Base-by-base conservation (phyloP, 2,888 invertebrate genomes). In the Piscicola geometra region DNA sequence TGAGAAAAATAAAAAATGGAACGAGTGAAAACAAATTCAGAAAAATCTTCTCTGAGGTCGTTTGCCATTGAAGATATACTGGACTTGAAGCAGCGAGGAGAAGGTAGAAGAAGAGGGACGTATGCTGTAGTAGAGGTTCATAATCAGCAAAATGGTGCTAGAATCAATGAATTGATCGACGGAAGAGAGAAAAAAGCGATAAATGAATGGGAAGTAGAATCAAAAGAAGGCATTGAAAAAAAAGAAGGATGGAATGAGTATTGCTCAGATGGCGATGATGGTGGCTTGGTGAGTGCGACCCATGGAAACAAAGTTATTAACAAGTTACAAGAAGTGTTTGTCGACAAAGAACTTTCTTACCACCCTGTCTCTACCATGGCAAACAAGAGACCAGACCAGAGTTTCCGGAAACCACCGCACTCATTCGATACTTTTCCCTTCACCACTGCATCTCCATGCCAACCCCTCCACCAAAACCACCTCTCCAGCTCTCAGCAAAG, bases 51-150 rank as follows among this genome's bases (percentile, higher is more conserved):
- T 25, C n/a, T 25, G 3, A 56, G 60, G 25, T 56, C 60, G 3
- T 56, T 56, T 21, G 60, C 60, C 3, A 56, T 56, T 56, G 60
- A 56, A 56, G 60, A 56, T 56, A 56, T 56, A 18, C n/a, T 56
- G 25, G 60, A 56, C 3, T 25, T 56, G 25, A 56, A 56, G 21
- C 9, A 15, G 60, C n/a, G n/a, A 25, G 25, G n/a, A 56, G n/a
- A 56, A 5, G 60, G 3, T 3, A 56, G n/a, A 21, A 56, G n/a
- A 56, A 3, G 25, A 25, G 60, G 25, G n/a, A 56, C 9, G n/a
- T 9, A 56, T 56, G 21, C 21, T 15, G 60, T 18, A 56, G n/a
- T 15, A 5, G 25, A 18, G 12, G 9, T 41, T 41, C 41, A 5
- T 15, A 41, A 41, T 9, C 5, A 5, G 15, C 41, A 15, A 15